A percentile compares a stretch with the other conserved stretches of the same genome.
Evolutionary conservation across 2,888 invertebrate species (phyloP).

Genomic region (Cataglyphis altisquamis): DNA sequence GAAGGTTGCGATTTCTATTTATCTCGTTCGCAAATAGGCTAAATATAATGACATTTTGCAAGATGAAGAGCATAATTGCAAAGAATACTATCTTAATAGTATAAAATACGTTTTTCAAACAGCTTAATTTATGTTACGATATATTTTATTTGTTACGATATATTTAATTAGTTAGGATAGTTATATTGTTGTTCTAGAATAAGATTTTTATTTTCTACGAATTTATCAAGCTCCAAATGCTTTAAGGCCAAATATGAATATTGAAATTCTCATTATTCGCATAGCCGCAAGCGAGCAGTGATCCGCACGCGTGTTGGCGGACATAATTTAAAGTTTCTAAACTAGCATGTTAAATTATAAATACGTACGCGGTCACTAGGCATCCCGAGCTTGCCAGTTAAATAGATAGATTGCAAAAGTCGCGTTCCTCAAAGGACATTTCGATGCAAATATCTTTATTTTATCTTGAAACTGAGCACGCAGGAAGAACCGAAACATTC

Average conservation of each 20-base stretch:
- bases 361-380: conserved; percentile 79
- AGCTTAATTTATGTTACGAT: neutral
- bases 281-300: conserved; percentile 65
- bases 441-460: conserved; percentile 19
- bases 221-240: conserved; percentile 6
- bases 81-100: conserved; percentile 4
- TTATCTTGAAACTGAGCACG: neutral
- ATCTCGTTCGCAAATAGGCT: neutral
- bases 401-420: conserved; percentile 48
- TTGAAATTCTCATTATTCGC: conserved; percentile 84
- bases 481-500: too few relatives aligned
- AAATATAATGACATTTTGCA: neutral
- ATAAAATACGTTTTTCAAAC: neutral
- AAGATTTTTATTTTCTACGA: conserved; percentile 6
- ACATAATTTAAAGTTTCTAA: conserved; percentile 84
- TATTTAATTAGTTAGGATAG: neutral
- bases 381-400: conserved; percentile 66
- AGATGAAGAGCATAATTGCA: neutral
- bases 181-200: neutral
- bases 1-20: neutral
- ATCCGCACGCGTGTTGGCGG: conserved; percentile 71
- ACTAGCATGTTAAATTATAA: conserved; percentile 82
- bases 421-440: conserved; percentile 9
- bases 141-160: too few relatives aligned
- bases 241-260: conserved; percentile 81